Base-by-base conservation (phyloP, 1,140 invertebrate species). In the Aethina tumida region DNA sequence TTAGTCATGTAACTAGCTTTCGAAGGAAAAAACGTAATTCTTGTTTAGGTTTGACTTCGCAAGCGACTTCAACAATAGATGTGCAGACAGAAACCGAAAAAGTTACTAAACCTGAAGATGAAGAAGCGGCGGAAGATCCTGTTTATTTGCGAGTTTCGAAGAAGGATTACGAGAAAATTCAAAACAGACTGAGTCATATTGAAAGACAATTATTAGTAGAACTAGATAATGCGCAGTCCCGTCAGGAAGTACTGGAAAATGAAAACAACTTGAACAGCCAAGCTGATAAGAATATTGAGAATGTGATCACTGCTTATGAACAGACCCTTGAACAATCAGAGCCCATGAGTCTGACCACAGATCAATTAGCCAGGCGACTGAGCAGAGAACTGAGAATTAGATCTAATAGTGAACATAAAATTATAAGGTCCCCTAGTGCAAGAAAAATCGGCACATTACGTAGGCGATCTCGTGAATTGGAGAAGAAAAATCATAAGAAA, bases 381-480 rank as follows among this genome's bases (percentile, higher is more conserved):
- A 79, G 77, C 43, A 73, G 73, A 47, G 80, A 84, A 58, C 59
- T 85, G 26, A 81, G 80, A 55, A 84, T 85, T 35, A 65, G 81
- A 30, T 64, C 67, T 30, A 78, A 73, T 22, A 60, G 66, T 22
- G 77, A 83, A 53, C 67, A 75, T 18, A 77, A 78, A 58, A 72
- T 84, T 10, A 82, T 84, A 45, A 43, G 41, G 49, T 85, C 82
- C 2, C 83, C 82, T 1, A 84, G 81, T 56, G 81, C 81, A 14
- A 67, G 82, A 20, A 84, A 82, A 68, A 86, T 86, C 41, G 81
- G 81, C 14, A 76, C 65, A 14, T 71, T 85, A 28, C 63, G 80
- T 53, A 66, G 81, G 22, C 60, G 80, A 30, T 84, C 80, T 0
- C 67, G 68, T 50, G 76, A 79, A 39, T 64, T 46, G 5, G 50